phyloP scores from a whole-genome alignment of 1,140 invertebrate genomes.

The Sycophila sp. region DNA sequence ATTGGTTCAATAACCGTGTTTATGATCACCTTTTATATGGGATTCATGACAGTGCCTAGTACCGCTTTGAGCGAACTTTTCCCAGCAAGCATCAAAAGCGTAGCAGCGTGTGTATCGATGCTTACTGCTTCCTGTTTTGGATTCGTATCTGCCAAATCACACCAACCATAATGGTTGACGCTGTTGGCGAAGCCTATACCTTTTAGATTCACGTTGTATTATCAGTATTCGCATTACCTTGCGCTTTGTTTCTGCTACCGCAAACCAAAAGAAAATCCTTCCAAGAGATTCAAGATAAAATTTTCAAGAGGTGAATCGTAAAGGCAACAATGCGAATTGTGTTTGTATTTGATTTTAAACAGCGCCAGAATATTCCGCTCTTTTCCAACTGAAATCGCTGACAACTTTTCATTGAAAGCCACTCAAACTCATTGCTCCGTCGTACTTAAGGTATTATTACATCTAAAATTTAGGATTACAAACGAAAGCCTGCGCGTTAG shows the following conservation, averaged over 20 bases:
- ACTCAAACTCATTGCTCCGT: too few species aligned
- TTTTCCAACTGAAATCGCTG: too few species aligned
- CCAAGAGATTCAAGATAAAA: constrained; percentile 47
- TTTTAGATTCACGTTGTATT: constrained; percentile 63
- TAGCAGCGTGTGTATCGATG: constrained; percentile 74
- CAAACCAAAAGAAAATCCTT: constrained; percentile 51
- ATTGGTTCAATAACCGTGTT: constrained; percentile 38
- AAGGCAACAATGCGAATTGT: too few species aligned
- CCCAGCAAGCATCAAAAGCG: constrained; percentile 73
- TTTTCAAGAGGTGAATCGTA: too few species aligned
- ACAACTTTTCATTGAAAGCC: too few species aligned
- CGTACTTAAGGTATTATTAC: too few species aligned
- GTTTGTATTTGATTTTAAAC: too few species aligned
- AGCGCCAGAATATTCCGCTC: too few species aligned
- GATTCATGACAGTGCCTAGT: constrained; percentile 76
- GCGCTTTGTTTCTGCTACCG: constrained; percentile 36
- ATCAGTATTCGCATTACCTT: constrained; percentile 25
- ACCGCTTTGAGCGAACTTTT: constrained; percentile 79
- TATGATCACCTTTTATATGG: constrained; percentile 55
- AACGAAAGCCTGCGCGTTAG: too few species aligned
- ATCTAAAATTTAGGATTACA: too few species aligned
- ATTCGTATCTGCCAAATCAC: constrained; percentile 65
- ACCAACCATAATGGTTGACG: constrained; percentile 73
- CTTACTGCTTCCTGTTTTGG: constrained; percentile 75
- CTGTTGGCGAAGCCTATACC: constrained; percentile 74